A percentile compares a stretch with the other conserved stretches of the same genome.
Conservation (phyloP, 2,797 vertebrate genomes). For the Merluccius polli region DNA sequence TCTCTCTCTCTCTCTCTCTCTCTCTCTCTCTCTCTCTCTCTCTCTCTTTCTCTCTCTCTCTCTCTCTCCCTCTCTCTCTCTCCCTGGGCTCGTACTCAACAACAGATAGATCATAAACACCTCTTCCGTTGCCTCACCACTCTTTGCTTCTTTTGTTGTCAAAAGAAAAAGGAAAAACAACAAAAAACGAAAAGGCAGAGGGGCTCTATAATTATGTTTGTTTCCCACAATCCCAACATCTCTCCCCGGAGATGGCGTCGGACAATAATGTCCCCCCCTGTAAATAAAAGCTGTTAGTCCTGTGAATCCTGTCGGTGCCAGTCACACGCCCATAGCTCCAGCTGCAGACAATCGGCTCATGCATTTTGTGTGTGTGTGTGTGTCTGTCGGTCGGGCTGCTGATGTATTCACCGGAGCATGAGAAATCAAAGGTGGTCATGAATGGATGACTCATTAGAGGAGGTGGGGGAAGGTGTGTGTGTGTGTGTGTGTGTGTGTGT, state of each 20-base stretch:
- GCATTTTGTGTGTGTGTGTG: slow-evolving; percentile 21
- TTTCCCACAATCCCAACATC: slow-evolving; percentile 63
- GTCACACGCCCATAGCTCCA: slow-evolving; percentile 44
- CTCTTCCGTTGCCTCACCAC: slow-evolving; percentile 38
- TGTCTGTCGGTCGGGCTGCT: slow-evolving; percentile 40
- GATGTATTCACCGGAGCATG: slow-evolving; percentile 43
- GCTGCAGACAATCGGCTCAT: slow-evolving; percentile 32
- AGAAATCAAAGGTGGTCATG: slow-evolving; percentile 49
- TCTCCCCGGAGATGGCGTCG: slow-evolving; percentile 57
- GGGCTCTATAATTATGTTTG: slow-evolving; percentile 67
- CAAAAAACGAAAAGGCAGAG: slow-evolving; percentile 44
- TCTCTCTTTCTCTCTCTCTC: slow-evolving; percentile 7
- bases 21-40: neutral
- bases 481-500: neutral
- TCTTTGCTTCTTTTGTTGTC: slow-evolving; percentile 46
- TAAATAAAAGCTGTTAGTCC: slow-evolving; percentile 60
- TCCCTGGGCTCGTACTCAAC: slow-evolving; percentile 47
- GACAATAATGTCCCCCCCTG: slow-evolving; percentile 62
- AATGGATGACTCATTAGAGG: slow-evolving; percentile 27
- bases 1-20: slow-evolving; percentile 21
- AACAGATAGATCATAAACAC: slow-evolving; percentile 55
- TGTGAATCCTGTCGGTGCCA: slow-evolving; percentile 47
- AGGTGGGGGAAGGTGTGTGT: neutral
- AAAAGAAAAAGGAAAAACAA: slow-evolving; percentile 4
- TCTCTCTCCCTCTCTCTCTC: slow-evolving; percentile 24